These are phyloP conservation scores for Callaeas wilsoni DNA, from an alignment of 2,113 vertebrate genomes.

Conservation along the genomic window DNA sequence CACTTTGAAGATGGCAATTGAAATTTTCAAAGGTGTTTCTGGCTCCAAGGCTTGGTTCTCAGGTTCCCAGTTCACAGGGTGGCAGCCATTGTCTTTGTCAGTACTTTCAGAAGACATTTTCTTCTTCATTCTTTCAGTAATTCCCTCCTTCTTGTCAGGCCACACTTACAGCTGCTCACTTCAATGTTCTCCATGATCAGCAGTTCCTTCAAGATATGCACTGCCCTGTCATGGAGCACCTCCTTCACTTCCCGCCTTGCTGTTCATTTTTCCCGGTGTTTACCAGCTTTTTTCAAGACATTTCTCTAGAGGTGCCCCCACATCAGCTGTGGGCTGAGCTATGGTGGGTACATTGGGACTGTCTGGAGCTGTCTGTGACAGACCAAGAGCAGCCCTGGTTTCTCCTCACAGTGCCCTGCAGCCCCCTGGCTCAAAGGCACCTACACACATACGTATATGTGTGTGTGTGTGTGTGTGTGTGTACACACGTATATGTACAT, in stretches of 20 bases:
- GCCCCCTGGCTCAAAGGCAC: neutral
- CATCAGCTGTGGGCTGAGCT: fast-evolving
- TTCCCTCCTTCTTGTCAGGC: neutral
- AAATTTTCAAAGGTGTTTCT: neutral
- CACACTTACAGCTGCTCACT: neutral
- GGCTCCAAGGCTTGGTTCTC: neutral
- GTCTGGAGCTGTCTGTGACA: fast-evolving
- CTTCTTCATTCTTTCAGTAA: neutral
- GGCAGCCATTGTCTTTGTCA: neutral
- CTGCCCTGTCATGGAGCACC: neutral
- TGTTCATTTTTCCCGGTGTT: neutral
- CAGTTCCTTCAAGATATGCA: fast-evolving
- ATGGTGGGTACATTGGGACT: fast-evolving
- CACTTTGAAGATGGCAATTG: neutral
- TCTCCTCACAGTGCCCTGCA: neutral
- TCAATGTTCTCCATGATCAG: neutral
- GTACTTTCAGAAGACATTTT: neutral
- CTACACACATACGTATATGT: no score
- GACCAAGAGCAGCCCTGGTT: fast-evolving
- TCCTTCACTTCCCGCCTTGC: neutral
- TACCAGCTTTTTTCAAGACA: neutral
- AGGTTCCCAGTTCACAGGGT: neutral
- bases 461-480: neutral
- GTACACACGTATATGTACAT: no score
- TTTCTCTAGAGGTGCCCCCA: neutral